Conservation (phyloP, 2,797 vertebrate species). For the Hafferia zeledoni region DNA sequence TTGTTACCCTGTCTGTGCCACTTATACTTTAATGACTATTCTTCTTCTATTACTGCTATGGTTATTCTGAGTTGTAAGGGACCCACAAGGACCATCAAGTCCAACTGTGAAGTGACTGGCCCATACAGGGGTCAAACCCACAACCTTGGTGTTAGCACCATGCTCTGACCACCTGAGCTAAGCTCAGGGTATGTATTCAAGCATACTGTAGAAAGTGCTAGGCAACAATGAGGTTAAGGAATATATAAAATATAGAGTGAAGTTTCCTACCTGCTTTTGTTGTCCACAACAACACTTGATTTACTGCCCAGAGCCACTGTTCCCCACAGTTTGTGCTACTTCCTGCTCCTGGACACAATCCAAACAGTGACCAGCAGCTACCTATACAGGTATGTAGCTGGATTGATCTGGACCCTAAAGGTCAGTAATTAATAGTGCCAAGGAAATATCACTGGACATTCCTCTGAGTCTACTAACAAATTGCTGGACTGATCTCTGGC, state of each 20-base stretch:
- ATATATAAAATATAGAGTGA: neutral
- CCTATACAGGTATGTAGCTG: rapidly evolving
- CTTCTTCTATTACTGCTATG: neutral
- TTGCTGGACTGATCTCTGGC: neutral
- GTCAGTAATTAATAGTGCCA: neutral
- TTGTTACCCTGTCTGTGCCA: neutral
- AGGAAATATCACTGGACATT: neutral
- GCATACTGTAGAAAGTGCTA: neutral
- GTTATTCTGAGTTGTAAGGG: neutral
- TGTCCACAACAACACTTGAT: neutral
- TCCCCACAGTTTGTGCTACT: neutral
- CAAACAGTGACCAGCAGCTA: neutral
- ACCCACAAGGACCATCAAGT: neutral
- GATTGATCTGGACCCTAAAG: neutral
- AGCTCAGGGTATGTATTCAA: neutral
- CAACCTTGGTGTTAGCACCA: neutral
- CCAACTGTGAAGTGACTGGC: neutral
- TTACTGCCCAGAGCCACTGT: neutral
- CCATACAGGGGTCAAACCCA: neutral
- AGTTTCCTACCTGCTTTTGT: neutral
- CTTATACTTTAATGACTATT: neutral
- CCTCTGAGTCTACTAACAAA: neutral
- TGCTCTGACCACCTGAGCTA: neutral
- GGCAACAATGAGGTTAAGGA: neutral
- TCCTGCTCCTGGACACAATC: rapidly evolving